A percentile compares a stretch with the other conserved stretches of the same genome.
Evolutionary conservation across 2,113 vertebrate genomes (phyloP).

Genomic region (Hydrochoerus hydrochaeris): DNA sequence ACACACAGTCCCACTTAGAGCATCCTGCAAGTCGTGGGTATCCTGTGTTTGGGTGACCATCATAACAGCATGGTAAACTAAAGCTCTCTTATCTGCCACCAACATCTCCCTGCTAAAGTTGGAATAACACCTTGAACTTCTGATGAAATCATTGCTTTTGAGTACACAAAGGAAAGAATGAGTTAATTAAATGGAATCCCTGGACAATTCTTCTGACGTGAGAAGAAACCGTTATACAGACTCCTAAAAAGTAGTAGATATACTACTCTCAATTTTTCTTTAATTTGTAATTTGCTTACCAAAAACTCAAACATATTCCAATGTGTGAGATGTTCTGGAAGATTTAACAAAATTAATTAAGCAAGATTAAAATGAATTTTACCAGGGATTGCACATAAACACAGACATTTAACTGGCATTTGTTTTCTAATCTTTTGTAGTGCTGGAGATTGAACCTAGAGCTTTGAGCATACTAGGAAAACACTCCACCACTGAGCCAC

Average conservation of each 20-base stretch:
- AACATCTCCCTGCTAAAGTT: neutral
- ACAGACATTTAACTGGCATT: neutral
- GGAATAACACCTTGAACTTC: neutral
- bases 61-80: neutral
- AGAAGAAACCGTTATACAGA: neutral
- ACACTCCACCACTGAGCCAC: neutral
- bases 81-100: too few species aligned
- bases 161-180: neutral
- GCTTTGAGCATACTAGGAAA: neutral
- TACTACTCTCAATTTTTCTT: neutral
- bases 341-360: neutral
- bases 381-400: neutral
- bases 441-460: neutral
- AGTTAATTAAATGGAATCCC: neutral
- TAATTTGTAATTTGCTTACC: neutral
- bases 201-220: neutral
- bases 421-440: neutral
- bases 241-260: neutral
- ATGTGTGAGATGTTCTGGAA: neutral
- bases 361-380: neutral
- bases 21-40: neutral
- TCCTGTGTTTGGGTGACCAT: neutral
- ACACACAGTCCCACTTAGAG: neutral
- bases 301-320: neutral
- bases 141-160: neutral